phyloP scores from a whole-genome alignment of 2,888 invertebrate species.

The Metacarcinus magister region DNA sequence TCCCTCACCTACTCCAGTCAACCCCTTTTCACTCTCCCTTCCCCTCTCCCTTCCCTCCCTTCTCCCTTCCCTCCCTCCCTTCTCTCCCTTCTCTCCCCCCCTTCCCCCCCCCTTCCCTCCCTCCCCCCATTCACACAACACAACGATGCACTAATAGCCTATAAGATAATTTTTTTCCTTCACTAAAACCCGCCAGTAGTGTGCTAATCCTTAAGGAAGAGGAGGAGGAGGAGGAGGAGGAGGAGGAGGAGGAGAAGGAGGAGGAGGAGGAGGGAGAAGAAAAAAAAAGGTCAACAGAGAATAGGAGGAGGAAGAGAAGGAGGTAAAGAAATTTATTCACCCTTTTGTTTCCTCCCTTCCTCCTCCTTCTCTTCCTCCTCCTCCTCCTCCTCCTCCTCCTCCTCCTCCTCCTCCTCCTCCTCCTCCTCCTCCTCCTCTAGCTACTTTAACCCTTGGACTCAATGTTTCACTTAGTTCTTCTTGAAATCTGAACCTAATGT shows the following conservation, averaged over 20 bases:
- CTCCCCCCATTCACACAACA: not conserved
- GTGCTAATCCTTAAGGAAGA: not conserved
- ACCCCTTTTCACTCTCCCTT: too few relatives aligned
- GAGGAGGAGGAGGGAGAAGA: not conserved
- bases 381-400: not conserved
- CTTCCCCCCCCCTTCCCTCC: too few relatives aligned
- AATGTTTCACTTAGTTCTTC: not conserved
- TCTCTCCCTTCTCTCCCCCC: too few relatives aligned
- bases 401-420: not conserved
- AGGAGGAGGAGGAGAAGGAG: not conserved
- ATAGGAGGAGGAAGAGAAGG: not conserved
- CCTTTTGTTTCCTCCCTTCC: not conserved
- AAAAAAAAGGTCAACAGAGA: not conserved
- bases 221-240: not conserved
- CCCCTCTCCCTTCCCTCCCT: too few relatives aligned
- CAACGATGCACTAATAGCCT: not conserved
- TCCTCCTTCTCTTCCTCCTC: not conserved
- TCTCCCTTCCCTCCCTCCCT: too few relatives aligned
- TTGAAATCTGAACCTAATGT: not conserved
- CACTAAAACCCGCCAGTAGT: not conserved
- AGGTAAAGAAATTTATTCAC: constrained; percentile 33
- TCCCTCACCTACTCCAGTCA: too few relatives aligned
- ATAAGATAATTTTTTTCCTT: not conserved
- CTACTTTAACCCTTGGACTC: not conserved
- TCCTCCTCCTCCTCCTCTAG: not conserved